Evolutionary conservation across 2,888 invertebrate genomes (phyloP).

Genomic region (Suillia variegata): DNA sequence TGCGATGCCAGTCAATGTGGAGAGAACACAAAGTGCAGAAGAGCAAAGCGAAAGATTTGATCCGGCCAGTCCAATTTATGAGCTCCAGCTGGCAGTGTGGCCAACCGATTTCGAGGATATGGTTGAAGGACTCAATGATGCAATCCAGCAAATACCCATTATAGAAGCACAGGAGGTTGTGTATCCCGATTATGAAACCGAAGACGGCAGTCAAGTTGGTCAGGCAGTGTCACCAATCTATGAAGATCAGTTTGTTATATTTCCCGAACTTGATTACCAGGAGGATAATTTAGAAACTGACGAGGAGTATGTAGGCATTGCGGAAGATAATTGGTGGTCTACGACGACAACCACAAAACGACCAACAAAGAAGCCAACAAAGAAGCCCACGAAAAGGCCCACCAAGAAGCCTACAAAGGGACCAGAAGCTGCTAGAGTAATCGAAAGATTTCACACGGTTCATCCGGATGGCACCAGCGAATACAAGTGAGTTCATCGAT

Average conservation of each 20-base stretch:
- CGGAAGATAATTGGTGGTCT: not conserved
- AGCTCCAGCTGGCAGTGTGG: slow-evolving; percentile 53
- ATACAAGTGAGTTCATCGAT: slow-evolving; percentile 40
- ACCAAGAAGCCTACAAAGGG: slow-evolving; percentile 10
- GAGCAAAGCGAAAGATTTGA: slow-evolving; percentile 12
- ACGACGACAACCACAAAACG: slow-evolving; percentile 1
- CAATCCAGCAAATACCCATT: slow-evolving; percentile 14
- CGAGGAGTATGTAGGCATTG: slow-evolving; percentile 31
- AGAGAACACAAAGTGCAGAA: no score
- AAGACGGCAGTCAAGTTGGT: not conserved
- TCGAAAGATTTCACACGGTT: slow-evolving; percentile 44
- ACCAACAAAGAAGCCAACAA: slow-evolving; percentile 7
- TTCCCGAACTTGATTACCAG: slow-evolving; percentile 45
- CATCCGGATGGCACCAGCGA: slow-evolving; percentile 48
- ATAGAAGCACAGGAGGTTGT: slow-evolving; percentile 1
- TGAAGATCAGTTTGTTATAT: slow-evolving; percentile 46
- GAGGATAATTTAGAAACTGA: slow-evolving; percentile 40
- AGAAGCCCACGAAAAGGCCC: slow-evolving; percentile 20
- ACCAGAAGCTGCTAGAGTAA: slow-evolving; percentile 37
- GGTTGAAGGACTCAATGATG: slow-evolving; percentile 22
- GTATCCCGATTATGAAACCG: not conserved
- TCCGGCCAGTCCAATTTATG: slow-evolving; percentile 44
- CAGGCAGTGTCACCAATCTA: slow-evolving; percentile 32
- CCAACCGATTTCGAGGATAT: slow-evolving; percentile 43
- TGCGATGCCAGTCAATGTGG: not conserved